Percentiles rank a stretch among this genome's conserved stretches.
These are phyloP conservation scores for Litoditis marina DNA, from an alignment of 2,888 invertebrate species.

Conservation along the genomic window DNA sequence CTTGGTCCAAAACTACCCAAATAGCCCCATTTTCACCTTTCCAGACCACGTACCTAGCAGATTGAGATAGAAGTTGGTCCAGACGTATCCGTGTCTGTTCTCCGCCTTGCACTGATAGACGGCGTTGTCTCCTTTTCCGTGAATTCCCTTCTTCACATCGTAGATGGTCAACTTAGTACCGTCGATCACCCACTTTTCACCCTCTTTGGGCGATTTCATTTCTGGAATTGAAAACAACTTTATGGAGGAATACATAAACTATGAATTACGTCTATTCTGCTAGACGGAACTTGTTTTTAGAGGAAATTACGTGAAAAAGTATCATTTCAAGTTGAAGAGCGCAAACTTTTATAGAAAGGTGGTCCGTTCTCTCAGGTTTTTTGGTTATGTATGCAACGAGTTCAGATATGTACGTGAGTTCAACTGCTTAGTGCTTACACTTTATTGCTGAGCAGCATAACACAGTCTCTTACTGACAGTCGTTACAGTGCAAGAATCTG, in stretches of 20 bases:
- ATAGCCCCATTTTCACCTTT: not conserved
- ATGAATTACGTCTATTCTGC: not conserved
- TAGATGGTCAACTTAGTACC: conserved; percentile 56
- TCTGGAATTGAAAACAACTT: no score
- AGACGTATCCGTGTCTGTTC: conserved; percentile 92
- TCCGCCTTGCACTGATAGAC: conserved; percentile 99
- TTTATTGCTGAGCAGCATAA: no score
- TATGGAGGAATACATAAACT: not conserved
- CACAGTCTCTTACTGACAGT: no score
- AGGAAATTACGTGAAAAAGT: no score
- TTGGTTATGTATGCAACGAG: no score
- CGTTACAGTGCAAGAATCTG: no score
- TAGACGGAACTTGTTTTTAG: not conserved
- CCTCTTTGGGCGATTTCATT: conserved; percentile 34
- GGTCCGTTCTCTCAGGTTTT: no score
- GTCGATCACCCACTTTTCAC: conserved; percentile 51
- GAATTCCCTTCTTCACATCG: conserved; percentile 58
- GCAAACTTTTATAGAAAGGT: no score
- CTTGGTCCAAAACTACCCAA: no score
- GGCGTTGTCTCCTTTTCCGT: conserved; percentile 74
- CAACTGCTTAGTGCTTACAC: no score
- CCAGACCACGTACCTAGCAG: conserved; percentile 74
- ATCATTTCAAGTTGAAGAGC: no score
- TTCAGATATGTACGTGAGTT: no score
- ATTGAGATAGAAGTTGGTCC: conserved; percentile 94